Evolutionary conservation across 2,113 vertebrate genomes (phyloP).

Genomic region (Daubentonia madagascariensis): DNA sequence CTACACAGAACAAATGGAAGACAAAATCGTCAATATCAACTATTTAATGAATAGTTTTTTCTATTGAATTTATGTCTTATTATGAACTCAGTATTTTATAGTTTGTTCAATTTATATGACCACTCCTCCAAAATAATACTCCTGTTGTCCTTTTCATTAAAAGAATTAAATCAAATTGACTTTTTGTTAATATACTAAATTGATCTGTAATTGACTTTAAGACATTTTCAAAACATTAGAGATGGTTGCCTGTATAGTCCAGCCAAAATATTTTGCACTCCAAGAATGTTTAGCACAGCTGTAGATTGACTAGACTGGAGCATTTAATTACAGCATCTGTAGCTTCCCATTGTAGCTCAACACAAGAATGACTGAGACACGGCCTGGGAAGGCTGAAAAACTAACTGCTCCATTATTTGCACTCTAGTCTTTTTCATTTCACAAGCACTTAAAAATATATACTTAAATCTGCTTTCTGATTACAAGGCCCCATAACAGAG

Average conservation of each 20-base stretch:
- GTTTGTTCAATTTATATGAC: neutral
- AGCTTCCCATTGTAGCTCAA: neutral
- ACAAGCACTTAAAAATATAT: conserved; percentile 68
- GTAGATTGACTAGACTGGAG: neutral
- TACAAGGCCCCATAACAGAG: conserved; percentile 73
- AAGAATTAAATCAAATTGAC: neutral
- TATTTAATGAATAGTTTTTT: neutral
- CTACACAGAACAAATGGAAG: neutral
- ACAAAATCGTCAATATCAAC: neutral
- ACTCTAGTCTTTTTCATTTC: conserved; percentile 54
- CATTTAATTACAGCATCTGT: neutral
- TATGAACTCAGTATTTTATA: neutral
- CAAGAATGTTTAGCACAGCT: neutral
- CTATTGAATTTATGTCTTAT: neutral
- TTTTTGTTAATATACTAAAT: neutral
- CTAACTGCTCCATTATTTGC: conserved; percentile 74
- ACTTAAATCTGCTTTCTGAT: conserved; percentile 78
- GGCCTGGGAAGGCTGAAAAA: conserved; percentile 60
- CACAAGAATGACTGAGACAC: neutral
- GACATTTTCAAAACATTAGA: neutral
- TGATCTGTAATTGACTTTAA: neutral
- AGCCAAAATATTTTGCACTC: neutral
- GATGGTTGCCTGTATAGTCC: neutral
- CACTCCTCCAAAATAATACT: neutral
- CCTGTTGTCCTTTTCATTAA: neutral